Base-by-base conservation (phyloP, 2,113 vertebrate genomes). In the Uria aalge region DNA sequence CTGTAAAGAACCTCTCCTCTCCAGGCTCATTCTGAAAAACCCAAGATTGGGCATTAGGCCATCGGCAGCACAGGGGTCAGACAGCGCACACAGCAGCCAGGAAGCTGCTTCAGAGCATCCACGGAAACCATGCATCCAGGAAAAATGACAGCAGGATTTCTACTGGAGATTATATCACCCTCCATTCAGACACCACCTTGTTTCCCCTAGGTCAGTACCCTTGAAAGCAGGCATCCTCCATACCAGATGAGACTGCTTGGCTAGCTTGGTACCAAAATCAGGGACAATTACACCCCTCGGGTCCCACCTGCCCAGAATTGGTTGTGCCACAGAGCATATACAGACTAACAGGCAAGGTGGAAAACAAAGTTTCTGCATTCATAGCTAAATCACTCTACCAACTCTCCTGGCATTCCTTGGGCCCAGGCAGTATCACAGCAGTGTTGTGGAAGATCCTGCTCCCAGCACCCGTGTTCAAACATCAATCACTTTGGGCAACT, bases 21-120 rank as follows among this genome's bases (percentile, higher is more conserved):
- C 50, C 95, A 79, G 94, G 36, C 34, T 97, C 97, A 85, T 97
- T 98, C 98, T 98, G 98, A 97, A 98, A 98, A 96, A 66, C 7
- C 11, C 79, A 71, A 85, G 45, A 82, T 4, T 4, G 4, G 29
- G 27, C 41, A 80, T 96, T 63, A 96, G 81, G 27, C 24, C 53
- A 62, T 3, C 12, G n/a, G 38, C 30, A 86, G 43, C 52, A 68
- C 30, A 84, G 56, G 53, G 22, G 41, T 47, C 64, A 71, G 26
- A 38, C 22, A 53, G 34, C 0, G 3, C 50, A 92, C 8, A 63
- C 3, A 62, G 56, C 23, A 86, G n/a, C 22, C 48, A 64, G n/a
- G 40, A 92, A 83, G 29, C 47, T 52, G 64, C 8, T 83, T 55
- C 45, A 55, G 52, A 86, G 50, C 67, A 96, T 23, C 47, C 59